A percentile compares a stretch with the other conserved stretches of the same genome.
Evolutionary conservation across 1,140 invertebrate species (phyloP).

Genomic region (Drosophila kikkawai): DNA sequence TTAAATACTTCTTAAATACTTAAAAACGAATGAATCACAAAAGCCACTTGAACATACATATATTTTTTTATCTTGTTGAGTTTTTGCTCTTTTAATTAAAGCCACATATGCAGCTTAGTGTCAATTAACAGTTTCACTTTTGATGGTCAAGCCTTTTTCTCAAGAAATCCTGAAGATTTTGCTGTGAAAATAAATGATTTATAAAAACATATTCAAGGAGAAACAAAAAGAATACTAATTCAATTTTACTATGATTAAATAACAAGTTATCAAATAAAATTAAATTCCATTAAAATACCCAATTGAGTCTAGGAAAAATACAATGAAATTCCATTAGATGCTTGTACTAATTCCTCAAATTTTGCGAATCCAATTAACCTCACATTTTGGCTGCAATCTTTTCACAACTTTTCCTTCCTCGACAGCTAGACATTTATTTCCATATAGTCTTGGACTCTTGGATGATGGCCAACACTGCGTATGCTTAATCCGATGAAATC

Average conservation of each 20-base stretch:
- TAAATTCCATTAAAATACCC: neutral
- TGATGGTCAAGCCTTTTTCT: neutral
- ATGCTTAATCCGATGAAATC: conserved; percentile 39
- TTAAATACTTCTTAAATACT: neutral
- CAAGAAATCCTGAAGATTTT: neutral
- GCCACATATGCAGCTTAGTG: neutral
- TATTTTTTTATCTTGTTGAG: neutral
- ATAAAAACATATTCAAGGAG: neutral
- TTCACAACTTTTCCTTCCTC: neutral
- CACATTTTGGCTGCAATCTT: conserved; percentile 13
- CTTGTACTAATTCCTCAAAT: conserved; percentile 11
- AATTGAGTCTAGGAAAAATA: neutral
- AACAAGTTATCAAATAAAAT: neutral
- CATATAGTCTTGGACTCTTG: conserved; percentile 9
- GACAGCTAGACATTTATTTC: conserved; percentile 26
- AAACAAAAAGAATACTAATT: too few relatives aligned
- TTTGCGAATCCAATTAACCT: conserved; percentile 13
- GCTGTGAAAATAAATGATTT: neutral
- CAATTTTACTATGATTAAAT: neutral
- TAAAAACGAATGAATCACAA: neutral
- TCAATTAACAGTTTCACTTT: conserved; percentile 3
- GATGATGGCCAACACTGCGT: conserved; percentile 25
- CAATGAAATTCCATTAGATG: conserved; percentile 28
- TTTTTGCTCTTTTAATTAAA: conserved; percentile 7
- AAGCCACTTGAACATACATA: neutral